phyloP scores from a whole-genome alignment of 2,797 vertebrate species.

The Huso huso region DNA sequence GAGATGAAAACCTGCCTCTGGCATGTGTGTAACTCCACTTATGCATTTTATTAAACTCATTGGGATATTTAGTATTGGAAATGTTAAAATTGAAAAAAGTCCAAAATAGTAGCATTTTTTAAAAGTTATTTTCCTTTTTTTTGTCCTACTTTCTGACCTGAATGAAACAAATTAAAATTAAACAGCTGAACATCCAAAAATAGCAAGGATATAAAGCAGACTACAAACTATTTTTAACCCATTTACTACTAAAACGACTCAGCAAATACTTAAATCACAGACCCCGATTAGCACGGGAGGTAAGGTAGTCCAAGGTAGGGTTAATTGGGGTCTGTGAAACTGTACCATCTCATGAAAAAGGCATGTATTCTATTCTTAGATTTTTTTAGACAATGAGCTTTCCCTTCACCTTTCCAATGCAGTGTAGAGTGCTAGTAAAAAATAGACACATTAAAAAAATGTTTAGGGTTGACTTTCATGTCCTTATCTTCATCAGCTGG shows the following conservation, averaged over 20 bases:
- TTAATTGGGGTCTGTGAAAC: not conserved
- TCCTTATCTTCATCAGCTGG: too few species aligned
- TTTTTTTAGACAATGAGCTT: too few species aligned
- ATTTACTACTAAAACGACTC: not conserved
- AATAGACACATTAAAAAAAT: too few species aligned
- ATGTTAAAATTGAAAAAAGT: too few species aligned
- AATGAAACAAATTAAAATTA: conserved; percentile 28
- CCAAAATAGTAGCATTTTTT: too few species aligned
- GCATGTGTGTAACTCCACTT: too few species aligned
- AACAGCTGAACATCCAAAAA: conserved; percentile 19
- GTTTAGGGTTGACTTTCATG: too few species aligned
- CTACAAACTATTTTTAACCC: not conserved
- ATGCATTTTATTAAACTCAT: too few species aligned
- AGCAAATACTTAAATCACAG: not conserved
- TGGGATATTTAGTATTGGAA: too few species aligned
- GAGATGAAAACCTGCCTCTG: too few species aligned
- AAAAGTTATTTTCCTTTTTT: conserved; percentile 11
- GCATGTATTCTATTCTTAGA: not conserved
- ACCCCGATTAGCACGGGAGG: not conserved
- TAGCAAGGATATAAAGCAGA: not conserved
- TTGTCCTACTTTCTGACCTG: conserved; percentile 39
- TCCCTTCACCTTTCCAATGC: too few species aligned
- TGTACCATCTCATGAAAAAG: not conserved
- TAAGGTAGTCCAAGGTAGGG: not conserved
- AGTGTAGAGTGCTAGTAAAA: too few species aligned